Base-by-base conservation (phyloP, 2,888 invertebrate species). In the Esperia sulphurella region DNA sequence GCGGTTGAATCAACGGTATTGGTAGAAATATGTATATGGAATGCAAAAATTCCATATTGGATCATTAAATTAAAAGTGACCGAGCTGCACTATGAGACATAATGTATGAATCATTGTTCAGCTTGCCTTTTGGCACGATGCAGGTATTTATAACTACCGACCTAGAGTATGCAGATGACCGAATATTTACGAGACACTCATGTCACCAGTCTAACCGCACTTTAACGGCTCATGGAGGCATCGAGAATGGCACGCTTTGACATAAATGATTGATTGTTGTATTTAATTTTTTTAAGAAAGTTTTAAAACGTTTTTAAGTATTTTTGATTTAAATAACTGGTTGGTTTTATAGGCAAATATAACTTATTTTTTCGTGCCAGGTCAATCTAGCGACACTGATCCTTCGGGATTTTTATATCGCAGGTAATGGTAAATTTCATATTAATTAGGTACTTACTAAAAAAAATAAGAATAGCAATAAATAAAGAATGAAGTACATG, bases 61-160 rank as follows among this genome's bases (percentile, higher is more conserved):
- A 66, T 75, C 61, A 69, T 68, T 62, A 39, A 44, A 41, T 37
- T 42, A 14, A 43, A 43, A 38, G 46, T 48, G 50, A 31, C 12
- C 5, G 8, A 12, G n/a, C 12, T 37, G 13, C 48, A 52, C 52
- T 57, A 46, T 38, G 43, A 41, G 38, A 33, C 42, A 41, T 29
- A 46, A 37, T 39, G 37, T 30, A 74, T 86, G 87, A 87, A 73
- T 86, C 87, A 87, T 72, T 69, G 65, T 69, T 68, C 58, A 71
- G 68, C 68, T 68, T 61, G 72, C 58, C 50, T 74, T 75, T 85
- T 84, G 84, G 82, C 83, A 81, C 68, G 66, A 68, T 68, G 65
- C 69, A 64, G 63, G 68, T 62, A 70, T 72, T 74, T 75, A 77
- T 75, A 77, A 76, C 77, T 73, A 64, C 63, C 71, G 70, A 77